Conservation (phyloP, 2,113 vertebrate genomes). For the Odontesthes bonariensis region DNA sequence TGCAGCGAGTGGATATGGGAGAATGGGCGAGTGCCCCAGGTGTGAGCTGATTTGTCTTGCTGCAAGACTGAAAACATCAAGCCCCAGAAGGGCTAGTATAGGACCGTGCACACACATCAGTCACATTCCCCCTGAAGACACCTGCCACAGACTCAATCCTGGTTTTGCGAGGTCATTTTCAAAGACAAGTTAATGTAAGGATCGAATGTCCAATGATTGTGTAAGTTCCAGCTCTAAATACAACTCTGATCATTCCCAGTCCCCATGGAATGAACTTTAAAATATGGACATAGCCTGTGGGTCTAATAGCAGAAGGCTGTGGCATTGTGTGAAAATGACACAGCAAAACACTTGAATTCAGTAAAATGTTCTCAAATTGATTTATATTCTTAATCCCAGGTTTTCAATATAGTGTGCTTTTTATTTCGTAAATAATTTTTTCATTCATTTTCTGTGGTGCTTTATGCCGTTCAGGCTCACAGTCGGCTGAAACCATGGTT, state of each 20-base stretch:
- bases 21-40: conserved; percentile 38
- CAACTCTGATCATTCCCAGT: neutral
- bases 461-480: too few species aligned
- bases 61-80: conserved; percentile 43
- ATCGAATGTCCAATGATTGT: neutral
- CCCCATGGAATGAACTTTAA: too few species aligned
- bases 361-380: too few species aligned
- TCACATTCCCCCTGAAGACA: conserved; percentile 13
- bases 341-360: too few species aligned
- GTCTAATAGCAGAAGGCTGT: too few species aligned
- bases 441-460: too few species aligned
- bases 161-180: conserved; percentile 4
- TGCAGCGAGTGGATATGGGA: conserved; percentile 31
- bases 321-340: too few species aligned
- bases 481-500: too few species aligned
- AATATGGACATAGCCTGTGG: too few species aligned
- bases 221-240: neutral
- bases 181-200: neutral
- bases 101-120: conserved; percentile 18
- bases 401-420: too few species aligned
- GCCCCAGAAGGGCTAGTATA: conserved; percentile 10
- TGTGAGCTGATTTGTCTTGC: conserved; percentile 63
- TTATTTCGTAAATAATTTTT: too few species aligned
- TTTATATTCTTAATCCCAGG: too few species aligned
- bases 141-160: conserved; percentile 27